Evolutionary conservation across 53 echinoderm and acorn worm genomes (phyloP).

Genomic region (Paracentrotus lividus): DNA sequence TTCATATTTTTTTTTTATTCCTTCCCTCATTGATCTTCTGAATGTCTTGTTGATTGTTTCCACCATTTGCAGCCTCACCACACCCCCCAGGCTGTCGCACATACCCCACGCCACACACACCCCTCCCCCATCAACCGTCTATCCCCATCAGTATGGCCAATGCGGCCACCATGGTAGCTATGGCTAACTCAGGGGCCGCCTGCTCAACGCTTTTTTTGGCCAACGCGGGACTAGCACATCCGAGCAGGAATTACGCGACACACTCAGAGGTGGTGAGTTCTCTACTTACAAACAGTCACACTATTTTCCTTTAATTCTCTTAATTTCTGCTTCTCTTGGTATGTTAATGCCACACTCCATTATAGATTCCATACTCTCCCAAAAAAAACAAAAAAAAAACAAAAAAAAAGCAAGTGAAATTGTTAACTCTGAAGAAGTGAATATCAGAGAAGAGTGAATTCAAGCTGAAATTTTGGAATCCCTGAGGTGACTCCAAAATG

Average conservation of each 20-base stretch:
- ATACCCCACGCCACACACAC: constrained; percentile 97
- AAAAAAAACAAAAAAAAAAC: no score
- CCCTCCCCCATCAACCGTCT: constrained; percentile 98
- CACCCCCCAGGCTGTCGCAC: constrained; percentile 98
- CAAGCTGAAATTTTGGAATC: no score
- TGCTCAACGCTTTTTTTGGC: constrained; percentile 99
- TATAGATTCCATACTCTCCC: no score
- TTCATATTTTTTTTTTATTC: constrained; percentile 28
- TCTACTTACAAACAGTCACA: constrained; percentile 12
- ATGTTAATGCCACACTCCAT: no score
- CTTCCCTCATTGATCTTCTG: constrained; percentile 49
- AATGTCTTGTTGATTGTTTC: constrained; percentile 73
- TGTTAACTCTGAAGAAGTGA: no score
- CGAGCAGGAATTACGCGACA: constrained; percentile 95
- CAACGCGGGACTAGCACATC: constrained; percentile 96
- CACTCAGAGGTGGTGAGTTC: constrained; percentile 97
- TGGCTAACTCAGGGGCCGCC: constrained; percentile 90
- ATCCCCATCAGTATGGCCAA: constrained; percentile 94
- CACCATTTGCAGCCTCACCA: constrained; percentile 94
- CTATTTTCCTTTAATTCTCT: not conserved
- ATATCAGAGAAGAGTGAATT: no score
- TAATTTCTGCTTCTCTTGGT: not conserved
- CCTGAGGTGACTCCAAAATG: no score
- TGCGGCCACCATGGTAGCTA: constrained; percentile 98
- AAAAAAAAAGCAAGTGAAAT: no score